Evolutionary conservation across 1,140 invertebrate species (phyloP).

Genomic region (Diorhabda elongata): DNA sequence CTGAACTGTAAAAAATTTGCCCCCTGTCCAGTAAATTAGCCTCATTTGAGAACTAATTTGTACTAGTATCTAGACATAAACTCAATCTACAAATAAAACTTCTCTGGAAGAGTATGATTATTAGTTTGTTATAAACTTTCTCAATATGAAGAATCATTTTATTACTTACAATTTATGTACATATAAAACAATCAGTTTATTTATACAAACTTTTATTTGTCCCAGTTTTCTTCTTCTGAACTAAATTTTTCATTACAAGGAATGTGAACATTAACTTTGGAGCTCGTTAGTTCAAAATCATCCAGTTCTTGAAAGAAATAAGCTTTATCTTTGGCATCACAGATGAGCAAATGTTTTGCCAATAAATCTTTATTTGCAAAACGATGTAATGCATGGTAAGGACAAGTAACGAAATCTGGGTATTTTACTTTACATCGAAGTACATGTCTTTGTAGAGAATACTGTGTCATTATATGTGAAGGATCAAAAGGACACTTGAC

Average conservation of each 20-base stretch:
- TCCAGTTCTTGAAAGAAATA: slow-evolving; percentile 4
- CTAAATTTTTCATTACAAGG: slow-evolving; percentile 20
- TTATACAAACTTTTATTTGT: not conserved
- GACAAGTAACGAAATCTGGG: slow-evolving; percentile 27
- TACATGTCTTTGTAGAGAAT: slow-evolving; percentile 30
- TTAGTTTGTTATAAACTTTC: too few relatives aligned
- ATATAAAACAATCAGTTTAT: too few relatives aligned
- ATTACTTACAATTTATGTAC: too few relatives aligned
- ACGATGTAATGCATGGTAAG: slow-evolving; percentile 33
- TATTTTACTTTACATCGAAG: slow-evolving; percentile 34
- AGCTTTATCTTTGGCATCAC: slow-evolving; percentile 20
- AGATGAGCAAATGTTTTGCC: slow-evolving; percentile 27
- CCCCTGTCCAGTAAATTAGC: too few relatives aligned
- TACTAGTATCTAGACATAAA: too few relatives aligned
- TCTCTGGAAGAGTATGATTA: too few relatives aligned
- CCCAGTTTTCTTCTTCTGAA: slow-evolving; percentile 34
- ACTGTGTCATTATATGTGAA: slow-evolving; percentile 26
- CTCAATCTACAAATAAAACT: too few relatives aligned
- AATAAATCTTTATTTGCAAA: slow-evolving; percentile 25
- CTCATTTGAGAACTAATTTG: too few relatives aligned
- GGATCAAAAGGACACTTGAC: slow-evolving; percentile 32
- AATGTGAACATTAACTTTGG: slow-evolving; percentile 19
- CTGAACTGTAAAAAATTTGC: too few relatives aligned
- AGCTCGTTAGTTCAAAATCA: not conserved
- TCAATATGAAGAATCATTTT: too few relatives aligned